These are phyloP conservation scores for Pterocles orientalis DNA, from an alignment of 2,113 vertebrate species.

Conservation along the genomic window DNA sequence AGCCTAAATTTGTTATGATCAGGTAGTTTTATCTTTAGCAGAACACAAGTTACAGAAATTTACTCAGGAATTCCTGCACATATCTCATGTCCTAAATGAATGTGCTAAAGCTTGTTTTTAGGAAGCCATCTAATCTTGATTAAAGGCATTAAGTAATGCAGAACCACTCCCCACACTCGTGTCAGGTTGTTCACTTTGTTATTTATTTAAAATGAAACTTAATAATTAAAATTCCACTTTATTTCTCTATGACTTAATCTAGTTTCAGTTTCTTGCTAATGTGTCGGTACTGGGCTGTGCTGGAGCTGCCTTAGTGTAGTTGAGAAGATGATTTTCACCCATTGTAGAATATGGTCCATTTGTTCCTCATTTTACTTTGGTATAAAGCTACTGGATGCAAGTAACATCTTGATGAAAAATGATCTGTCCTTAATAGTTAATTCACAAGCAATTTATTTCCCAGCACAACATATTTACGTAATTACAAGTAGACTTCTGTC, in stretches of 20 bases:
- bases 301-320: not conserved
- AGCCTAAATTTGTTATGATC: not conserved
- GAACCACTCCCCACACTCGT: not conserved
- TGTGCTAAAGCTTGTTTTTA: not conserved
- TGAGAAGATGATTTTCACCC: not conserved
- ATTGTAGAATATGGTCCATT: not conserved
- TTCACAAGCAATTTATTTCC: conserved; percentile 6
- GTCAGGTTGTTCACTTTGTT: not conserved
- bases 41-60: not conserved
- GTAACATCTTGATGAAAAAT: conserved; percentile 2
- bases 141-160: not conserved
- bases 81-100: not conserved
- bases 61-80: not conserved
- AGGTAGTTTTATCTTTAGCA: not conserved
- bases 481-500: conserved; percentile 21
- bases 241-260: not conserved
- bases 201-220: not conserved
- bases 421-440: not conserved
- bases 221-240: not conserved
- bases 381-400: not conserved
- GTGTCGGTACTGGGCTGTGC: not conserved
- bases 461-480: conserved; percentile 11
- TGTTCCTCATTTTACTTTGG: not conserved
- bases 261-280: not conserved
- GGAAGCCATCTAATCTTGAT: not conserved